Percentiles rank a stretch among this genome's conserved stretches.
Conservation (phyloP, 2,113 vertebrate species). For the Sebastes fasciatus region DNA sequence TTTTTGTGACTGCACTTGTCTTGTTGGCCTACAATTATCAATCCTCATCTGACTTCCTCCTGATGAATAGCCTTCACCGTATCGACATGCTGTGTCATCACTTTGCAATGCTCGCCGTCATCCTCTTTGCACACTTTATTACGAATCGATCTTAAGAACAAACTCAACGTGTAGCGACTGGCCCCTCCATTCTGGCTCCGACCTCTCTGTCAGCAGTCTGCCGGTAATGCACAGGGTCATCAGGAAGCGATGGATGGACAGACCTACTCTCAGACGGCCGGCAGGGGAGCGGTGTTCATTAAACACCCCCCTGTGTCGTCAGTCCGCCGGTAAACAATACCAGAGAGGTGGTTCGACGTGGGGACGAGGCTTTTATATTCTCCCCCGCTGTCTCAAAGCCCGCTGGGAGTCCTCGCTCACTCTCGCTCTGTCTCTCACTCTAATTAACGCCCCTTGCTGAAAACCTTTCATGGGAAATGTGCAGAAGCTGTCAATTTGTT, state of each 20-base stretch:
- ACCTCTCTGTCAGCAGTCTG: conserved; percentile 60
- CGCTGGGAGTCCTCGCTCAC: conserved; percentile 60
- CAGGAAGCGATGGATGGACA: conserved; percentile 61
- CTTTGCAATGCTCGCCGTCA: conserved; percentile 7
- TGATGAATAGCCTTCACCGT: conserved; percentile 22
- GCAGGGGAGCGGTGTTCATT: conserved; percentile 71
- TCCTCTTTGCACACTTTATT: conserved; percentile 28
- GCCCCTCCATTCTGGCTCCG: conserved; percentile 38
- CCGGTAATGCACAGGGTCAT: conserved; percentile 52
- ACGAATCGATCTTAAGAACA: conserved; percentile 44
- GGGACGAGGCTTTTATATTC: conserved; percentile 66
- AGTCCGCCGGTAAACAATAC: conserved; percentile 67
- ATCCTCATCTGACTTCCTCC: neutral
- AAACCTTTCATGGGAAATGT: conserved; percentile 63
- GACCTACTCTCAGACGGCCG: conserved; percentile 55
- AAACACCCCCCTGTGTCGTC: conserved; percentile 65
- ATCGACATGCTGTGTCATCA: conserved; percentile 25
- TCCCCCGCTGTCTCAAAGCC: conserved; percentile 57
- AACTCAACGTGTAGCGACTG: conserved; percentile 44
- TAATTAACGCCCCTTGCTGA: conserved; percentile 65
- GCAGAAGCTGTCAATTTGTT: conserved; percentile 34
- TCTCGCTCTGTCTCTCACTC: conserved; percentile 56
- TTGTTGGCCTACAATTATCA: neutral
- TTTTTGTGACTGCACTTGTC: conserved; percentile 1
- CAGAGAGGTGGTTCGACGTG: conserved; percentile 52